Conservation (phyloP, 2,888 invertebrate genomes). For the Acleris sparsana region DNA sequence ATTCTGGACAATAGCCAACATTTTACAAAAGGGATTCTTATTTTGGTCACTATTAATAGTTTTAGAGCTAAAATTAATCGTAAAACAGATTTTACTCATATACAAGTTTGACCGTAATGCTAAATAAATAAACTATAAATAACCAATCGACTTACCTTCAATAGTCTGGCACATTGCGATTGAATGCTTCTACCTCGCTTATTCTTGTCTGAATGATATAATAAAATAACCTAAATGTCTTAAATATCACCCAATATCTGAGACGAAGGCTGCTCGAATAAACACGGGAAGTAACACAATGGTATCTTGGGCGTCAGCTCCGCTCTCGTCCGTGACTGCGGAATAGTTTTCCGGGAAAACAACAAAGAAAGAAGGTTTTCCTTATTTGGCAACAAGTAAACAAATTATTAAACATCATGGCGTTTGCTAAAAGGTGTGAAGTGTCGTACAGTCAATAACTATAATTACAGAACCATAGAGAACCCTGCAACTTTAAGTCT, state of each 20-base stretch:
- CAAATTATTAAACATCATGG: neutral
- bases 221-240: constrained; percentile 63
- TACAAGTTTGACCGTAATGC: no score
- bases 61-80: no score
- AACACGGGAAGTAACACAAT: constrained; percentile 51
- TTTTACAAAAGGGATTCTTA: no score
- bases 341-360: constrained; percentile 44
- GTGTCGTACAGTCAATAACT: no score
- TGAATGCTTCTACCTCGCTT: constrained; percentile 46
- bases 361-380: constrained; percentile 1
- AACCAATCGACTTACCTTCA: constrained; percentile 48
- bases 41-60: no score
- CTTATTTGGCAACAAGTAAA: neutral
- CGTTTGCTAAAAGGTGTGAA: neutral
- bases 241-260: constrained; percentile 61
- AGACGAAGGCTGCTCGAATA: constrained; percentile 52
- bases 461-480: no score
- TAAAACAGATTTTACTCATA: no score
- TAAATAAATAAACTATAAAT: neutral
- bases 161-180: constrained; percentile 61
- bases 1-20: no score
- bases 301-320: constrained; percentile 46
- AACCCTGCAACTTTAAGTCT: no score
- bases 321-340: constrained; percentile 58
- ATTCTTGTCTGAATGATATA: constrained; percentile 57